These are phyloP conservation scores for Pipistrellus pipistrellus DNA, from an alignment of 2,797 vertebrate genomes.

Conservation along the genomic window DNA sequence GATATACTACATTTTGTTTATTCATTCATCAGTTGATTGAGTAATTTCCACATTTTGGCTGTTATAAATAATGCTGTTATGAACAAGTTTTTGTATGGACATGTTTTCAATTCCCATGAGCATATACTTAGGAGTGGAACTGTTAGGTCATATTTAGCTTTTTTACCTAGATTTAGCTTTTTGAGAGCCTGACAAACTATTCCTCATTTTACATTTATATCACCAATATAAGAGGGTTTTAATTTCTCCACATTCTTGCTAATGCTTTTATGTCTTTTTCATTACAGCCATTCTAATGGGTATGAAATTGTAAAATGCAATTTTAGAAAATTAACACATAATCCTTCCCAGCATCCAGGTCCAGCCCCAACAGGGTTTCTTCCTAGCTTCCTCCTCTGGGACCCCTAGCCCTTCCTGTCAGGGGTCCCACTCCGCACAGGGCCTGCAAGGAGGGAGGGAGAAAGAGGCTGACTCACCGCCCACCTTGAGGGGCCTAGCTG, in stretches of 20 bases:
- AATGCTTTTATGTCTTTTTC: background rate
- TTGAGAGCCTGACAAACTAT: background rate
- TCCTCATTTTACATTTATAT: background rate
- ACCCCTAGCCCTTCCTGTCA: background rate
- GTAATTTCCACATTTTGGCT: background rate
- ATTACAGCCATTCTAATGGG: background rate
- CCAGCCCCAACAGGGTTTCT: background rate
- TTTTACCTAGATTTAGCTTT: background rate
- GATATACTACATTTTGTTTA: conserved; percentile 29
- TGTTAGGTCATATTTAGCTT: background rate
- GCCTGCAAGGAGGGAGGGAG: conserved; percentile 43
- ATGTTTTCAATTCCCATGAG: background rate
- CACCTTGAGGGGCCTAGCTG: background rate
- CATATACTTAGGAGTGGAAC: background rate
- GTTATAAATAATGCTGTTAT: conserved; percentile 31
- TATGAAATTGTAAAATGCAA: background rate
- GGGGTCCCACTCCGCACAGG: background rate
- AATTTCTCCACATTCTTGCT: conserved; percentile 7
- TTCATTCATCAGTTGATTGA: background rate
- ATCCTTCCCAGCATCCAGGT: conserved; percentile 33
- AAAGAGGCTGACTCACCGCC: background rate
- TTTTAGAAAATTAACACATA: too few species aligned
- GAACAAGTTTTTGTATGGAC: background rate
- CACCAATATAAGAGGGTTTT: background rate
- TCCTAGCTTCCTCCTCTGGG: background rate